Evolutionary conservation across 2,113 vertebrate genomes (phyloP).

Genomic region (Microcebus griseorufus): DNA sequence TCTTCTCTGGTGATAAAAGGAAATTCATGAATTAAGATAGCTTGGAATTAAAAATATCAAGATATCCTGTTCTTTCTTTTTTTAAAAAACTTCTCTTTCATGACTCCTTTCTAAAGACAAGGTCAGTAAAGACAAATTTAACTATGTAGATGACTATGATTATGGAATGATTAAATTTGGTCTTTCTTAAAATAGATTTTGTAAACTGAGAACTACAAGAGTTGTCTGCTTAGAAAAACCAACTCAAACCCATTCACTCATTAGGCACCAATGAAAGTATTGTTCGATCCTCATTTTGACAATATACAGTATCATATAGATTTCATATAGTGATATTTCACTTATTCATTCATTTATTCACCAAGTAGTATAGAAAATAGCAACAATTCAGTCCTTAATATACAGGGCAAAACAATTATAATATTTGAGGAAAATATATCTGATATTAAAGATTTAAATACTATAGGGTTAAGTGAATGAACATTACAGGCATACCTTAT

Average conservation of each 20-base stretch:
- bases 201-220: constrained; percentile 72
- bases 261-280: neutral
- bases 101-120: constrained; percentile 66
- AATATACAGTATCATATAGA: neutral
- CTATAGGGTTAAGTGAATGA: neutral
- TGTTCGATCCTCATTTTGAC: neutral
- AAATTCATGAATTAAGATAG: neutral
- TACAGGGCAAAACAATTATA: neutral
- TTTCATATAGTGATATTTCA: neutral
- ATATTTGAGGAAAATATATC: neutral
- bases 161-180: constrained; percentile 77
- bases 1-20: neutral
- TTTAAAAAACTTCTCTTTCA: constrained; percentile 29
- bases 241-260: constrained; percentile 47
- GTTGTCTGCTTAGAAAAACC: constrained; percentile 62
- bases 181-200: constrained; percentile 79
- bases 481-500: neutral
- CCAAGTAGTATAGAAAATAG: neutral
- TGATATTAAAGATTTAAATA: neutral
- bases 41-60: constrained; percentile 45
- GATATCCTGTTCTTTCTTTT: neutral
- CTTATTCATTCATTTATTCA: neutral
- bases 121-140: constrained; percentile 71
- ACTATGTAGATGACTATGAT: constrained; percentile 70
- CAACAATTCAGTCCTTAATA: neutral